Evolutionary conservation across 35 echinoderm and acorn worm genomes (phyloP), one percentile per base, ranked within the genome.

Genomic region (Strongylocentrotus purpuratus): DNA sequence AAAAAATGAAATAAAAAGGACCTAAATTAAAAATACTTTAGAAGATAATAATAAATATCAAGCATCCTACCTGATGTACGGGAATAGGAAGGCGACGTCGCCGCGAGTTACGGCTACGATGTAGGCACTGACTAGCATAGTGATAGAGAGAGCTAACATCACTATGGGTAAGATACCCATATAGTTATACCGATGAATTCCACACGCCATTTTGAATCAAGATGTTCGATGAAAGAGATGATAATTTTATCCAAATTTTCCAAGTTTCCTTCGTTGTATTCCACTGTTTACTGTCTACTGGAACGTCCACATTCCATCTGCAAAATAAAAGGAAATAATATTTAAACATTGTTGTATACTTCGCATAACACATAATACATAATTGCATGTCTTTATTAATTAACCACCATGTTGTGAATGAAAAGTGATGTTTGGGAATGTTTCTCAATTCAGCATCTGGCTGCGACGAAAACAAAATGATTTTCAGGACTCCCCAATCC

Each of bases 81-180:
- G 91, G 46, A 93, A 93, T 14, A 93, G 25, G 47, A 93, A 93
- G 31, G 91, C 91, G 46, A 93, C 91, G 48, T 93, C 91, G 91
- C 91, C 91, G 3, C 91, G 45, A 32, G 91, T 93, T 31, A 93
- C 91, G 46, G 91, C 91, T 46, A 93, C 91, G 91, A 93, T 93
- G 17, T 93, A 93, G 7, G 91, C 91, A 93, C 91, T 47, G 7
- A 58, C 91, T 1, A 93, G 4, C 48, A 47, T 93, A 10, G 91
- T 93, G 12, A 93, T 93, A 47, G 91, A 93, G 0, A 93, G 91
- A 15, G 5, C 25, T 46, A 93, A 32, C 91, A 93, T 93, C 2
- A 45, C 91, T 33, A 93, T 93, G 46, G 91, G 91, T 46, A 93
- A 58, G 28, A 93, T 58, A 46, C 91, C 91, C 46, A 93, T 46